phyloP scores from a whole-genome alignment of 1,140 invertebrate species.

The Araneus ventricosus region DNA sequence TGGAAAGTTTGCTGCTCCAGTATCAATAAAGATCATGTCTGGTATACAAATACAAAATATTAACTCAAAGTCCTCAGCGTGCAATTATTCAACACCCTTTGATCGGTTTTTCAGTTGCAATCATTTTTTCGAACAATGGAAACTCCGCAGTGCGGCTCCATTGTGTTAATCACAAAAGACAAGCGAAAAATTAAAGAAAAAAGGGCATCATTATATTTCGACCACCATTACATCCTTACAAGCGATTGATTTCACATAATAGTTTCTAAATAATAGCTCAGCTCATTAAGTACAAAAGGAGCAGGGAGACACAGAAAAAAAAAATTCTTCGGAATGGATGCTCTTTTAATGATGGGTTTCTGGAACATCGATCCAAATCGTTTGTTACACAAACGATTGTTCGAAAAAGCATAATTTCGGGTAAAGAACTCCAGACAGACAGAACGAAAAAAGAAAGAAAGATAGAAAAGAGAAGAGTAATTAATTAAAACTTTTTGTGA shows the following conservation, averaged over 20 bases:
- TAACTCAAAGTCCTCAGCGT: too few species aligned
- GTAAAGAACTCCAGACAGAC: neutral
- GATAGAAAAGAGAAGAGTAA: neutral
- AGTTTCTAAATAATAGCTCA: slow-evolving; percentile 44
- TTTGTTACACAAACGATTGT: slow-evolving; percentile 33
- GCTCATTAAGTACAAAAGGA: slow-evolving; percentile 35
- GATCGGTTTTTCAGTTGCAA: neutral
- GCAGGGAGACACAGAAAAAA: neutral
- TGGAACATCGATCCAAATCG: slow-evolving; percentile 28
- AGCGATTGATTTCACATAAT: slow-evolving; percentile 58
- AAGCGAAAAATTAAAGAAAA: neutral
- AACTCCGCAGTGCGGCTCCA: neutral
- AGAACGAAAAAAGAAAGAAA: too few species aligned
- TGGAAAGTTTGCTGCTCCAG: too few species aligned
- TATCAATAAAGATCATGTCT: too few species aligned
- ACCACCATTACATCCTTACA: neutral
- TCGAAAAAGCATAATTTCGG: slow-evolving; percentile 6
- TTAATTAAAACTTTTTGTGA: neutral
- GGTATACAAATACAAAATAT: too few species aligned
- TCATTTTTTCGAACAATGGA: neutral
- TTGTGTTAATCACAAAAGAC: neutral
- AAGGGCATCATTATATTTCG: neutral
- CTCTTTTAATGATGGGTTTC: slow-evolving; percentile 62
- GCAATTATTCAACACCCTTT: neutral
- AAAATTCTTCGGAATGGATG: slow-evolving; percentile 7